These are phyloP conservation scores for Leptinotarsa peninsularis DNA, from an alignment of 2,888 invertebrate species.

Conservation along the genomic window DNA sequence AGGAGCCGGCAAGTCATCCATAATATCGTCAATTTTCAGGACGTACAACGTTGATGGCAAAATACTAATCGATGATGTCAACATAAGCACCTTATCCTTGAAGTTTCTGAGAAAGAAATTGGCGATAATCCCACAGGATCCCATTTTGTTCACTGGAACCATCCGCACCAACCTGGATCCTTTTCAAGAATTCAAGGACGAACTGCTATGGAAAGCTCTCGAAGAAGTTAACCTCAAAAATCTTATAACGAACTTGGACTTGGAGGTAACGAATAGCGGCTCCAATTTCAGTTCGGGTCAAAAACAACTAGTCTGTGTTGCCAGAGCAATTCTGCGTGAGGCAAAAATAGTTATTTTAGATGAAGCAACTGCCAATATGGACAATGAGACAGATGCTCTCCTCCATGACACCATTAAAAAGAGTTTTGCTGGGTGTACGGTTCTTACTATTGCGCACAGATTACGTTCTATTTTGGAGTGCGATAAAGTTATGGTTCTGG, in stretches of 20 bases:
- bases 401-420: conserved; percentile 69
- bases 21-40: conserved; percentile 83
- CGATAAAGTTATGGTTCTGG: conserved; percentile 68
- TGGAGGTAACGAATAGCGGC: conserved; percentile 50
- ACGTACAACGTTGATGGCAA: conserved; percentile 81
- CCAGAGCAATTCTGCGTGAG: conserved; percentile 67
- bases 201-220: conserved; percentile 50
- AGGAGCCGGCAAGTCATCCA: conserved; percentile 84
- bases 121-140: conserved; percentile 88
- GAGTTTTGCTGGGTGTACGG: conserved; percentile 68
- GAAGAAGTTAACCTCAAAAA: conserved; percentile 59
- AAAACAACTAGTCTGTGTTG: conserved; percentile 69
- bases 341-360: conserved; percentile 68
- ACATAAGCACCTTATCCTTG: conserved; percentile 77
- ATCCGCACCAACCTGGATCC: conserved; percentile 63
- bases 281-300: conserved; percentile 58
- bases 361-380: conserved; percentile 70
- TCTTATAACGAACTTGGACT: conserved; percentile 72
- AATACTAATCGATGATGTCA: conserved; percentile 82
- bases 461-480: conserved; percentile 70
- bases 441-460: conserved; percentile 66
- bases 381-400: conserved; percentile 67
- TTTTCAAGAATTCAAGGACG: conserved; percentile 45
- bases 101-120: conserved; percentile 79
- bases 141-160: conserved; percentile 81